Evolutionary conservation across 2,888 invertebrate species (phyloP), one percentile per base, ranked within the genome.

Genomic region (Pristionchus arcanus): DNA sequence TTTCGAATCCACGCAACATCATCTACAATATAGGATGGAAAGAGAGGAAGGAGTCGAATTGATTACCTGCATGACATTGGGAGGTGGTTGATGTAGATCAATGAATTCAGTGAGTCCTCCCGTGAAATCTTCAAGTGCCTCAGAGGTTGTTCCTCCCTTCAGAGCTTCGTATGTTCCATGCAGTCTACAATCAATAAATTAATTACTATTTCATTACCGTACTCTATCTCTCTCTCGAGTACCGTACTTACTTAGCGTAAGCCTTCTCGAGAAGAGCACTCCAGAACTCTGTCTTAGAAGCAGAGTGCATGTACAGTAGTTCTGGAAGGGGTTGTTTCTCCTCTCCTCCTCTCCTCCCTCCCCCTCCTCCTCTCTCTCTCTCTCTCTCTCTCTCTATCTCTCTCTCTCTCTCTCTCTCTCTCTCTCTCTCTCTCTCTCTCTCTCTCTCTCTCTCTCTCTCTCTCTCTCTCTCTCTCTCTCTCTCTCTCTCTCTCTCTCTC

Each of bases 121-220:
- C 42, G 42, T 99, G 96, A 99, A 99, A 96, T 99, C 99, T 96
- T 98, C 98, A 97, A 99, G 98, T 0, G 99, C 99, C 95, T 99
- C 99, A 95, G 98, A 98, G 0, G 99, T 98, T 0, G 98, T 98
- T 31, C 99, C 99, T 68, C 99, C 99, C 96, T 98, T 98, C 42
- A 49, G 42, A 49, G 42, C 42, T 49, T 49, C 42, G 42, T 49
- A 49, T 49, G 42, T 98, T 1, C 99, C 99, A 95, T 98, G 97
- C 90, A 99, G 90, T 89, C 92, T 94, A 71, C n/a, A 90, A 86
- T 28, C 13, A 66, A 28, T 31, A 42, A 53, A 42, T 74, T 16
- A n/a, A 49, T 53, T 15, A 68, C 42, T 74, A 63, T 28, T 42
- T 7, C 34, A 49, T 28, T 42, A 34, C 9, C 1, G 31, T 55